Conservation (phyloP, 2,797 vertebrate species). For the Chelon labrosus region DNA sequence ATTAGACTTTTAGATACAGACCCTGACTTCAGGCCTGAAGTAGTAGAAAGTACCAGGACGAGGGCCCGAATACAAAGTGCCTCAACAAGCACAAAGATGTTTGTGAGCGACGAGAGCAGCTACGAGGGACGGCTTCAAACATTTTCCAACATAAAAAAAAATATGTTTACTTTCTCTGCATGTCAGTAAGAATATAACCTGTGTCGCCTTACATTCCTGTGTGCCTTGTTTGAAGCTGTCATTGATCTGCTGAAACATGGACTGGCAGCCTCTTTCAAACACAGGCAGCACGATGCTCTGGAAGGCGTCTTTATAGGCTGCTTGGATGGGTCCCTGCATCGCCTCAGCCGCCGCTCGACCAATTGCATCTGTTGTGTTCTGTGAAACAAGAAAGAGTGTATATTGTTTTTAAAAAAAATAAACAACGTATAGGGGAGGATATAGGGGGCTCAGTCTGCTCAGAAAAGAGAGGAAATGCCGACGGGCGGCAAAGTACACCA, state of each 20-base stretch:
- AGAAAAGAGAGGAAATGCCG: too few relatives aligned
- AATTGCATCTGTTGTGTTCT: constrained; percentile 95
- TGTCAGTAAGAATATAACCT: too few relatives aligned
- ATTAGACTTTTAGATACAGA: constrained; percentile 23
- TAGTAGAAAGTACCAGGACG: background rate
- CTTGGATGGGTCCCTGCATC: constrained; percentile 95
- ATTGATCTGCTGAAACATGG: constrained; percentile 99
- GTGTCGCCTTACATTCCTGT: constrained; percentile 90
- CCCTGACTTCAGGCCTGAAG: background rate
- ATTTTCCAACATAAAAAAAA: background rate
- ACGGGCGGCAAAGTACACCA: background rate
- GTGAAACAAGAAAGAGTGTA: constrained; percentile 20
- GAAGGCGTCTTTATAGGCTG: constrained; percentile 95
- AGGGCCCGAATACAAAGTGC: background rate
- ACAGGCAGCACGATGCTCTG: constrained; percentile 94
- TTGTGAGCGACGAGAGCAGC: background rate
- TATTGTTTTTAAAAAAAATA: too few relatives aligned
- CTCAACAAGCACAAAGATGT: background rate
- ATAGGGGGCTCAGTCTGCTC: background rate
- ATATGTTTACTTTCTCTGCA: background rate
- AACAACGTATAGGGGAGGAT: background rate
- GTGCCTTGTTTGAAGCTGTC: constrained; percentile 98
- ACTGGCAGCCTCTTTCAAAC: constrained; percentile 97
- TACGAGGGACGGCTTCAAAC: background rate
- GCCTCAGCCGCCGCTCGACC: constrained; percentile 94